Evolutionary conservation across 2,888 invertebrate genomes (phyloP).

Genomic region (Drosophila neoperkinsi): DNA sequence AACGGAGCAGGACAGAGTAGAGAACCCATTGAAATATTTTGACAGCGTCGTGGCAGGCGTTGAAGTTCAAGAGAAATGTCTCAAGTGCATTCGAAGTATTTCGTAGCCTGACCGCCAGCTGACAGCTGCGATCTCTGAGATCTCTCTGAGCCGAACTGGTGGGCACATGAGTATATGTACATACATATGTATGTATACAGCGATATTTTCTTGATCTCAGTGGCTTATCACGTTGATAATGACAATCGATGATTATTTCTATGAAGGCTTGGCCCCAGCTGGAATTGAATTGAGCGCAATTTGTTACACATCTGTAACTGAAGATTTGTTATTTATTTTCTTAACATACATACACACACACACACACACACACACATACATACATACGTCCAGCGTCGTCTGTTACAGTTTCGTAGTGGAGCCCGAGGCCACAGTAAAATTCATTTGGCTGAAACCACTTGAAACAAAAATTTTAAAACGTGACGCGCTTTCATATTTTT

Average conservation of each 20-base stretch:
- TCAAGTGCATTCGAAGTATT: conserved; percentile 79
- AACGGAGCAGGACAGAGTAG: conserved; percentile 1
- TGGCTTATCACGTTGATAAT: conserved; percentile 69
- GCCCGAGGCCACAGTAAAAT: conserved; percentile 25
- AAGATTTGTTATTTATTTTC: conserved; percentile 56
- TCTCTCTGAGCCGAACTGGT: conserved; percentile 15
- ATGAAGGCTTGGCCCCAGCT: conserved; percentile 54
- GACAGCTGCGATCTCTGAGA: conserved; percentile 65
- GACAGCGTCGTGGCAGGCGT: conserved; percentile 78
- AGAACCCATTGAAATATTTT: conserved; percentile 75
- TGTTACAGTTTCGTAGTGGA: conserved; percentile 44
- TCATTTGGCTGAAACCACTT: conserved; percentile 55
- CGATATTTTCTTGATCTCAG: conserved; percentile 21
- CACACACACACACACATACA: neutral
- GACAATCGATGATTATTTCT: conserved; percentile 55
- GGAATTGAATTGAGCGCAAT: conserved; percentile 55
- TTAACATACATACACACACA: conserved; percentile 41
- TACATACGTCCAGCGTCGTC: conserved; percentile 36
- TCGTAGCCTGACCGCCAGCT: conserved; percentile 61
- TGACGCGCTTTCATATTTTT: conserved; percentile 62
- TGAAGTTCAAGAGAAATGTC: conserved; percentile 81
- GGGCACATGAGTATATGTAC: conserved; percentile 11
- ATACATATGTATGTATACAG: neutral
- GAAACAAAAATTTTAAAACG: conserved; percentile 50
- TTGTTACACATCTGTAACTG: conserved; percentile 68